A percentile compares a stretch with the other conserved stretches of the same genome.
Evolutionary conservation across 53 echinoderm and acorn worm species (phyloP).

Genomic region (Actinopyga echinites): DNA sequence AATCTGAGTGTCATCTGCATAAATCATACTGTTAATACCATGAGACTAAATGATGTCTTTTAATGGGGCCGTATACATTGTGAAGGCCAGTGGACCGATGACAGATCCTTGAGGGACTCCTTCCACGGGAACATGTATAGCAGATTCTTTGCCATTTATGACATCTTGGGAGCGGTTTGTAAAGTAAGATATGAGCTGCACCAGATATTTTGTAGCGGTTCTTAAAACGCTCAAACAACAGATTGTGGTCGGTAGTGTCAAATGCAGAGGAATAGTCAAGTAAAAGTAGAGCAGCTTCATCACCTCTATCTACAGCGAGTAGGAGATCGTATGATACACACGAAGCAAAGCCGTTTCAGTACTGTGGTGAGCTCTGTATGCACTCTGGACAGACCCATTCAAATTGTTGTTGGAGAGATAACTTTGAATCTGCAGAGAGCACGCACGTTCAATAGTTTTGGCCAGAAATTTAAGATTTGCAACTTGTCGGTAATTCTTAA

Average conservation of each 20-base stretch:
- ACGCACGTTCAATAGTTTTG: no score
- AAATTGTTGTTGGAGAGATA: no score
- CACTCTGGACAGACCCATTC: background rate
- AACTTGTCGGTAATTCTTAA: no score
- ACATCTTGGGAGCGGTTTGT: background rate
- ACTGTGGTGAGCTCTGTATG: no score
- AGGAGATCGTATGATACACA: slow-evolving; percentile 6
- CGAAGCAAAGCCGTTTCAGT: no score
- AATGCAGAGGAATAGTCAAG: background rate
- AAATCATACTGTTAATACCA: background rate
- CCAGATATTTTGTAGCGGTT: background rate
- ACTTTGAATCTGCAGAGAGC: no score
- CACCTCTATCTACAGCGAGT: no score
- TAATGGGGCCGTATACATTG: background rate
- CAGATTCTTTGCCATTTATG: background rate
- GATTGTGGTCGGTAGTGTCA: slow-evolving; percentile 9
- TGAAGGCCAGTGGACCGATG: no score
- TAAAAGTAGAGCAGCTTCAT: no score
- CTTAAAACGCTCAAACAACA: no score
- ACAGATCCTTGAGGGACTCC: background rate
- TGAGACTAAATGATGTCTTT: slow-evolving; percentile 1
- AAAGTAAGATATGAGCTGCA: background rate
- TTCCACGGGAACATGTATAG: background rate
- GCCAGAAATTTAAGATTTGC: no score
- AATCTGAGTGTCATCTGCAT: background rate